A percentile compares a stretch with the other conserved stretches of the same genome.
These are phyloP conservation scores for Lymantria monacha DNA, from an alignment of 2,888 invertebrate genomes.

Conservation along the genomic window DNA sequence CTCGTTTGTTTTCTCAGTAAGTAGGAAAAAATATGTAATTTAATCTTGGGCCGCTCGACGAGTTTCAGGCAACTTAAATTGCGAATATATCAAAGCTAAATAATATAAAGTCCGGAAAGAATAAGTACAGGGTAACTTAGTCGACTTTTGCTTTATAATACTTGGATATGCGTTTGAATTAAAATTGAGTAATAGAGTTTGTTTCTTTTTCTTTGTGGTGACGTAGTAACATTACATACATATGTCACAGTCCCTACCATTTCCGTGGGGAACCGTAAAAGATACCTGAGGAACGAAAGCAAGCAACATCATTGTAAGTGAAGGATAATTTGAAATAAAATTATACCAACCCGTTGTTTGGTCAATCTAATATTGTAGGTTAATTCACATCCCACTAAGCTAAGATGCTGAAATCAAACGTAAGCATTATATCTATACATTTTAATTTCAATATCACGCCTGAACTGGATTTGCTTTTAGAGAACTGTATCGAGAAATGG, in stretches of 20 bases:
- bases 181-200: neutral
- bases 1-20: conserved; percentile 54
- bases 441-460: neutral
- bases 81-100: conserved; percentile 79
- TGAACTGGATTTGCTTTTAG: neutral
- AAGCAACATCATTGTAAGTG: no score
- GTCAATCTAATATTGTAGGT: no score
- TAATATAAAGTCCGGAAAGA: conserved; percentile 74
- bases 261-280: no score
- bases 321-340: no score
- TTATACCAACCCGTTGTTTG: no score
- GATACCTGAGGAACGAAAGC: no score
- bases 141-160: conserved; percentile 44
- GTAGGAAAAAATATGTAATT: conserved; percentile 67
- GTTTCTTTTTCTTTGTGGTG: neutral
- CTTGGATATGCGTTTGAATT: conserved; percentile 23
- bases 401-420: no score
- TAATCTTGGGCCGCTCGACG: conserved; percentile 66
- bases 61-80: conserved; percentile 78
- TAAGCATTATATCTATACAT: no score
- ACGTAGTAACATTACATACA: no score
- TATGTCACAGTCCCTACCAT: no score
- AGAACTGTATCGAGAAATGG: neutral
- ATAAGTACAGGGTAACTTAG: conserved; percentile 62
- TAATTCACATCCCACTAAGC: no score